These are phyloP conservation scores for Bergia sp. DNA, from an alignment of 92 coral and sea anemone genomes.

Conservation along the genomic window DNA sequence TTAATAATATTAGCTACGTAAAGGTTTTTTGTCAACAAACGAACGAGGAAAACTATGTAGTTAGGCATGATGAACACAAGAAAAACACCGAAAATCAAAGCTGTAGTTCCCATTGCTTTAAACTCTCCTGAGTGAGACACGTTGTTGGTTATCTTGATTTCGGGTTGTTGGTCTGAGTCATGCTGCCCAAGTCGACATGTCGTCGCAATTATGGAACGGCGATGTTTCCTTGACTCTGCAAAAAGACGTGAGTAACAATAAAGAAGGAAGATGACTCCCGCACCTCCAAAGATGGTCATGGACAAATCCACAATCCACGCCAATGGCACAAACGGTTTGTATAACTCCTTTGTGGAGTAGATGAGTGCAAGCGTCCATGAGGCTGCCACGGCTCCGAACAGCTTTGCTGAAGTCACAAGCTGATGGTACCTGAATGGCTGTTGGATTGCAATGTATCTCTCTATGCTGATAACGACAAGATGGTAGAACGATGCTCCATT, in stretches of 20 bases:
- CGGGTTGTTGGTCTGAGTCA: neutral
- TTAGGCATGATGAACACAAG: neutral
- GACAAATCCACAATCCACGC: too few species aligned
- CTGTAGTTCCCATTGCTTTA: neutral
- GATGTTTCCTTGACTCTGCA: neutral
- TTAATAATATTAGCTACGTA: too few species aligned
- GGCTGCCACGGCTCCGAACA: neutral
- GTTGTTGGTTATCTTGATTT: neutral
- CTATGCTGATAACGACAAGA: neutral
- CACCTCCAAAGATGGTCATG: neutral
- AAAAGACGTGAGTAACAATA: neutral
- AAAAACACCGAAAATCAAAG: neutral
- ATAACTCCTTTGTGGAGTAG: neutral
- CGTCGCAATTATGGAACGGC: neutral
- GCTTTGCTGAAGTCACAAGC: neutral
- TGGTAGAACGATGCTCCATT: neutral
- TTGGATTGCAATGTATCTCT: constrained; percentile 16
- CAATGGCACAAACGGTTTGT: neutral
- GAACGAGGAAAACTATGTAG: neutral
- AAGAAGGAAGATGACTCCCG: neutral
- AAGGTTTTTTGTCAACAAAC: too few species aligned
- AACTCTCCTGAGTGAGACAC: neutral
- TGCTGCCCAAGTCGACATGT: neutral
- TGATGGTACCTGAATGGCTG: neutral
- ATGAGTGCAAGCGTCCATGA: neutral